Base-by-base conservation (phyloP, 2,888 invertebrate genomes). In the Dromius quadrimaculatus region DNA sequence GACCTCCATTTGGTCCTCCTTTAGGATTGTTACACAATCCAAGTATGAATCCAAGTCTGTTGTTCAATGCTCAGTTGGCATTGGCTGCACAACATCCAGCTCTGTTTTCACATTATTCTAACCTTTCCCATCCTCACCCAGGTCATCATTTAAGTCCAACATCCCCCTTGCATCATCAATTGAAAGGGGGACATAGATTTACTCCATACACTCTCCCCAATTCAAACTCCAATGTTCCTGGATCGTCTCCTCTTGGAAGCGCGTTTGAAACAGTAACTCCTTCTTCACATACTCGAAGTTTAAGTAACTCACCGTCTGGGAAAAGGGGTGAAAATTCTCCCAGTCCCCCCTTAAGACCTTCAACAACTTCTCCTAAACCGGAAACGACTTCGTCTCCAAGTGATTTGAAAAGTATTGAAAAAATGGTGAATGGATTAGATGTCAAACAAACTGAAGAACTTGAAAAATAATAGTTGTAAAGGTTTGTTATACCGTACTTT, bases 371-470 rank as follows among this genome's bases (percentile, higher is more conserved):
- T 2, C 87, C 87, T 28, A 83, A 84, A 76, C 82, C 82, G 65
- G 76, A 83, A 77, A 79, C 80, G 63, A 89, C 88, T 74, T 87
- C 86, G 73, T 87, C 88, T 34, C 88, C 92, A 43, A 92, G 90
- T 73, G 96, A 97, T 84, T 88, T 97, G 76, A 96, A 96, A 84
- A 95, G 92, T 83, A 97, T 97, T 85, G 97, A 97, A 85, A 94
- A 96, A 82, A 97, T 97, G 97, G 95, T 97, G 76, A 97, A 96
- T 84, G 97, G 96, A 11, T 86, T 97, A 74, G 96, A 97, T 82
- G 93, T 94, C 75, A 93, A 93, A 82, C 88, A 90, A 75, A 87
- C 71, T 72, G 81, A 81, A 71, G 80, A 80, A 38, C 74, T 73
- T 73, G 80, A 82, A 71, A 79, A 81, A 76, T 80, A 81, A 78